Evolutionary conservation across 2,888 invertebrate species (phyloP).

Genomic region (Bugulina stolonifera): DNA sequence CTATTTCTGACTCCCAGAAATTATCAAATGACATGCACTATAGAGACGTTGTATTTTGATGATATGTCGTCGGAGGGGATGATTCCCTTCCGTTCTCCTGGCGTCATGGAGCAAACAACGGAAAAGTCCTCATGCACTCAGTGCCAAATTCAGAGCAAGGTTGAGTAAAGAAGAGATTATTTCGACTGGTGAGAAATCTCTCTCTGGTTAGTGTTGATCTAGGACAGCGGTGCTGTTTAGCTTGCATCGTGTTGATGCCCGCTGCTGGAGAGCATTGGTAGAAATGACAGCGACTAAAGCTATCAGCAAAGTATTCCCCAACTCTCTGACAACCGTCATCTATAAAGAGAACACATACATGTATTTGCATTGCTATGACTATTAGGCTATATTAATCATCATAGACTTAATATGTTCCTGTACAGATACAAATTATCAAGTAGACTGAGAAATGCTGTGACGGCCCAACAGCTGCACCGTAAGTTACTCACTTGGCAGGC

Average conservation of each 20-base stretch:
- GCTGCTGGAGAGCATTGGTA: constrained; percentile 22
- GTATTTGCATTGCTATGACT: too few relatives aligned
- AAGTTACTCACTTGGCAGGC: constrained; percentile 11
- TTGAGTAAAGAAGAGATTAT: neutral
- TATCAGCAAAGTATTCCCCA: constrained; percentile 21
- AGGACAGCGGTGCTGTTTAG: constrained; percentile 12
- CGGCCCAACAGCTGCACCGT: too few relatives aligned
- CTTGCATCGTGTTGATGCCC: neutral
- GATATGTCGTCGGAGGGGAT: neutral
- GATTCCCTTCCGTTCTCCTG: neutral
- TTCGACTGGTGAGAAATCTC: constrained; percentile 7
- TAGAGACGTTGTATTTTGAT: neutral
- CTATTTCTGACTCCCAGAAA: neutral
- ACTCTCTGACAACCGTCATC: constrained; percentile 15
- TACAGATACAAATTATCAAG: too few relatives aligned
- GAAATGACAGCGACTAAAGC: constrained; percentile 22
- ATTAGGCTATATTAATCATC: too few relatives aligned
- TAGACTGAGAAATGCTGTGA: too few relatives aligned
- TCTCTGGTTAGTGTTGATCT: neutral
- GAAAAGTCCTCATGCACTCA: constrained; percentile 17
- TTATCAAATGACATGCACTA: too few relatives aligned
- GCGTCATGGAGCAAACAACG: constrained; percentile 24
- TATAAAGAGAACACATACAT: neutral
- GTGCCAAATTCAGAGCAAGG: constrained; percentile 11
- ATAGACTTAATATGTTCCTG: too few relatives aligned